These are phyloP conservation scores for Sebastes aleutianus DNA, from an alignment of 2,797 vertebrate species.

Conservation along the genomic window DNA sequence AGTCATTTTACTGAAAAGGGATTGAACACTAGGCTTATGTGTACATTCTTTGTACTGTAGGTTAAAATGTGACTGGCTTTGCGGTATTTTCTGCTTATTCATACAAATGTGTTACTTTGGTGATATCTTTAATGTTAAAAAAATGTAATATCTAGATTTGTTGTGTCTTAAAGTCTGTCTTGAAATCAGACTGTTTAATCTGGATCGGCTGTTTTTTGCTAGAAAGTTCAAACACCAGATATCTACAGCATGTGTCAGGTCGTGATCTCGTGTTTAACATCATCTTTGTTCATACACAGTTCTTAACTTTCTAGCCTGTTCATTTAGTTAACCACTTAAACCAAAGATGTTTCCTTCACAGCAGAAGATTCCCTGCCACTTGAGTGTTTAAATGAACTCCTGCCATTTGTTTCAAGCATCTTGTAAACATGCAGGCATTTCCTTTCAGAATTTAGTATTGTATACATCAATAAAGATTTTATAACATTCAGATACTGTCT, in stretches of 20 bases:
- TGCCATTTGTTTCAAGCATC: constrained; percentile 29
- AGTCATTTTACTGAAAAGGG: constrained; percentile 36
- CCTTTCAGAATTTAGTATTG: constrained; percentile 43
- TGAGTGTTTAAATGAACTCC: constrained; percentile 40
- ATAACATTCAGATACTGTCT: constrained; percentile 25
- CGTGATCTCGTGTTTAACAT: constrained; percentile 7
- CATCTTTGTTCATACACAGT: constrained; percentile 1
- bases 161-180: constrained; percentile 17
- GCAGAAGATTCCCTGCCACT: constrained; percentile 31
- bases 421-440: constrained; percentile 43
- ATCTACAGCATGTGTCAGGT: neutral
- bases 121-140: constrained; percentile 13
- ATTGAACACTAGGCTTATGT: constrained; percentile 25
- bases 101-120: constrained; percentile 21
- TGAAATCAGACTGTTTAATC: constrained; percentile 1
- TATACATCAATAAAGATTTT: constrained; percentile 75
- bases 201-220: neutral
- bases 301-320: constrained; percentile 12
- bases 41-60: constrained; percentile 10
- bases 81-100: constrained; percentile 37
- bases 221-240: neutral
- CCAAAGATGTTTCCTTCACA: constrained; percentile 63
- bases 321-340: constrained; percentile 40
- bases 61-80: constrained; percentile 29
- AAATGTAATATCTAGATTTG: constrained; percentile 1